These are phyloP conservation scores for Sitobion miscanthi DNA, from an alignment of 1,140 invertebrate genomes.

Conservation along the genomic window DNA sequence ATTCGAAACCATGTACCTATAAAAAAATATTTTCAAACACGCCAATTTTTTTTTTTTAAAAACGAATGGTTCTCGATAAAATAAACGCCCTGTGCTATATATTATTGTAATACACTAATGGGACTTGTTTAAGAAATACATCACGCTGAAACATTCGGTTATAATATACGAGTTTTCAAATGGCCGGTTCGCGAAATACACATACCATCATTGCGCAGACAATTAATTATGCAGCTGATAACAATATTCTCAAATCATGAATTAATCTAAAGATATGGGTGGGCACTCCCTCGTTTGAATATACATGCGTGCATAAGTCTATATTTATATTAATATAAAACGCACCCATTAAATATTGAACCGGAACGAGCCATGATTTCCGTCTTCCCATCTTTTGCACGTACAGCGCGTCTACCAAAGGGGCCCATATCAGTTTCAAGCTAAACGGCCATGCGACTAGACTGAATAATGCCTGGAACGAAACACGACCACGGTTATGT, in stretches of 20 bases:
- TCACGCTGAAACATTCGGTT: too few species aligned
- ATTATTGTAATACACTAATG: too few species aligned
- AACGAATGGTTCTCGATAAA: too few species aligned
- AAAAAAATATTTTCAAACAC: too few species aligned
- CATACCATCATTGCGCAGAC: neutral
- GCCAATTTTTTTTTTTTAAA: too few species aligned
- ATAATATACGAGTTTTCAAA: neutral
- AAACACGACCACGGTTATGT: neutral
- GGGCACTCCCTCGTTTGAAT: neutral
- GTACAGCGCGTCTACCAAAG: slow-evolving; percentile 93
- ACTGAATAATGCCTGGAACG: slow-evolving; percentile 92
- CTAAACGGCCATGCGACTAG: slow-evolving; percentile 98
- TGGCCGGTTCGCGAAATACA: neutral
- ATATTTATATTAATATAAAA: neutral
- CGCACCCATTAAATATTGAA: slow-evolving; percentile 81
- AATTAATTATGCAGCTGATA: neutral
- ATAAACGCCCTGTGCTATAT: too few species aligned
- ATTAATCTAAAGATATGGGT: neutral
- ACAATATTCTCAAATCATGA: neutral
- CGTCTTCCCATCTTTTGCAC: slow-evolving; percentile 76
- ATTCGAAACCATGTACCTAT: too few species aligned
- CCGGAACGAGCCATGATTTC: slow-evolving; percentile 69
- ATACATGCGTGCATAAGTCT: accelerated
- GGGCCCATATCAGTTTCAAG: slow-evolving; percentile 97
- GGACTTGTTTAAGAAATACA: too few species aligned